Percentiles rank a stretch among this genome's conserved stretches.
Evolutionary conservation across 2,797 vertebrate genomes (phyloP).

Genomic region (Acrossocheilus fasciatus): DNA sequence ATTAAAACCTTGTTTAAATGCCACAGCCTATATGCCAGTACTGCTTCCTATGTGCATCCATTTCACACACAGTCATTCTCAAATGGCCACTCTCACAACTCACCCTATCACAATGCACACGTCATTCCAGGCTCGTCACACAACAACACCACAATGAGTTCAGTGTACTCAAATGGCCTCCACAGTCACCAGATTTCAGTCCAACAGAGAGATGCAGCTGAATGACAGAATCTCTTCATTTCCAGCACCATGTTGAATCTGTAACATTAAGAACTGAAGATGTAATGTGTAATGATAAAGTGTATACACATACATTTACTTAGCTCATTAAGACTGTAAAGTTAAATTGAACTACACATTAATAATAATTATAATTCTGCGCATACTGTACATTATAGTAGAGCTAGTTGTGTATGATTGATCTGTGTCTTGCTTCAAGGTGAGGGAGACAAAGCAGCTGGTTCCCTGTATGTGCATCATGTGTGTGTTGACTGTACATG

Average conservation of each 20-base stretch:
- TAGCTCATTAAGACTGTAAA: conserved; percentile 7
- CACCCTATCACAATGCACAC: background rate
- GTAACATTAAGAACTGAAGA: background rate
- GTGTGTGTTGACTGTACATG: conserved; percentile 42
- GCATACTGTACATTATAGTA: background rate
- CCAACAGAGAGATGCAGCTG: background rate
- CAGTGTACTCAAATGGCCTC: background rate
- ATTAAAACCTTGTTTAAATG: background rate
- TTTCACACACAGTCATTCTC: background rate
- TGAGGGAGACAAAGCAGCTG: conserved; percentile 49
- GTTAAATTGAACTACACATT: background rate
- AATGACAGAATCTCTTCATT: background rate
- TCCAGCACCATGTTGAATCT: background rate
- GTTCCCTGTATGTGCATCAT: conserved; percentile 20
- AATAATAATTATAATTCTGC: background rate
- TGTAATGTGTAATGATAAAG: conserved; percentile 9
- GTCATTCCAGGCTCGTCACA: background rate
- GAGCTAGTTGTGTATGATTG: conserved; percentile 20
- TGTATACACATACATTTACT: background rate
- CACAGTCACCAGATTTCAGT: background rate
- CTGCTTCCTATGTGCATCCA: background rate
- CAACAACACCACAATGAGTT: conserved; percentile 8
- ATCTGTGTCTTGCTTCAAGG: conserved; percentile 44
- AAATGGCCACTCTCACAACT: background rate
- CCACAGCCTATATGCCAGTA: background rate